phyloP scores from a whole-genome alignment of 2,113 vertebrate genomes.

The Hyla sarda region DNA sequence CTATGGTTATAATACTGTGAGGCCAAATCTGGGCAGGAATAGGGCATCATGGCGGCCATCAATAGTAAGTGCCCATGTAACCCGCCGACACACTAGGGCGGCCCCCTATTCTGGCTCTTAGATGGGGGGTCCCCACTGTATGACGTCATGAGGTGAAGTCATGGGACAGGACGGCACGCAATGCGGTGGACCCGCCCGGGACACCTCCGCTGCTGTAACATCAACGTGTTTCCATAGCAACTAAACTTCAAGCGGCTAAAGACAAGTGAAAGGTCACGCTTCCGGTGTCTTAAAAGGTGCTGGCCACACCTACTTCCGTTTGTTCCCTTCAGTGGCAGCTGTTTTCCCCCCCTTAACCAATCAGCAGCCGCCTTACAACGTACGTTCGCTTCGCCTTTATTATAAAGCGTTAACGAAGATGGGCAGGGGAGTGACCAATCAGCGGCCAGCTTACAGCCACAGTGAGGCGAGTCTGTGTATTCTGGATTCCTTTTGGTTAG shows the following conservation, averaged over 20 bases:
- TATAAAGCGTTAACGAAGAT: background rate
- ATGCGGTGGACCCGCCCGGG: no score
- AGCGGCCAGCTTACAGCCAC: background rate
- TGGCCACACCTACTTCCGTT: slow-evolving; percentile 39
- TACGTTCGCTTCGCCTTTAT: slow-evolving; percentile 22
- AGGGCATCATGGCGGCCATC: no score
- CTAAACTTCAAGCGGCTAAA: background rate
- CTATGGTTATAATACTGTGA: no score
- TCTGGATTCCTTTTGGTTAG: background rate
- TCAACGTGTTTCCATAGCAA: slow-evolving; percentile 31
- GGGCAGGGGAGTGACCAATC: slow-evolving; percentile 8
- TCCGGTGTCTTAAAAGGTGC: slow-evolving; percentile 42
- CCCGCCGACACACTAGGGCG: no score
- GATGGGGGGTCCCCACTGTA: no score
- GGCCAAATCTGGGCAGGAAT: no score
- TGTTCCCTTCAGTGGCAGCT: background rate
- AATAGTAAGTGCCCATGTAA: no score
- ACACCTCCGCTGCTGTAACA: background rate
- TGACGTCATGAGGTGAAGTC: no score
- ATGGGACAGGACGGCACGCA: no score
- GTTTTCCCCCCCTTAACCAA: background rate
- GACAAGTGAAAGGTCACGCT: slow-evolving; percentile 46
- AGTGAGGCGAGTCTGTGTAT: background rate
- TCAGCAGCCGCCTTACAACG: background rate
- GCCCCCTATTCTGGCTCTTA: no score